A percentile compares a stretch with the other conserved stretches of the same genome.
These are phyloP conservation scores for Branchipolynoe longqiensis DNA, from an alignment of 2,888 invertebrate species.

Conservation along the genomic window DNA sequence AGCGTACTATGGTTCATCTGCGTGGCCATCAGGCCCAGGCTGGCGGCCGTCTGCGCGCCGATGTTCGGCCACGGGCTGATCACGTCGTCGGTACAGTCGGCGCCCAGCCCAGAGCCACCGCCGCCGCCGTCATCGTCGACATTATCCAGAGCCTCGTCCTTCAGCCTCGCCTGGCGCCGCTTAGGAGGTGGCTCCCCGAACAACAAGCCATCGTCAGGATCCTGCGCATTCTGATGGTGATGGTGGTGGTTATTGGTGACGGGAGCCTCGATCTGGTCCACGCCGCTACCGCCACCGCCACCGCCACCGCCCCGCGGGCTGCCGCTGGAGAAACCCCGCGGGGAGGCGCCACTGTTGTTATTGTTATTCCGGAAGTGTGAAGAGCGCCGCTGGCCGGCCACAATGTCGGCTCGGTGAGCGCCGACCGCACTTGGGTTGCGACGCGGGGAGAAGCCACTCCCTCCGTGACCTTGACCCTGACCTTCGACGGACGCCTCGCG, in stretches of 20 bases:
- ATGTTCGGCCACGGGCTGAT: constrained; percentile 14
- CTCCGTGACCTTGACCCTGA: not conserved
- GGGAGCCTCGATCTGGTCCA: not conserved
- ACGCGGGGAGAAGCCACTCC: not conserved
- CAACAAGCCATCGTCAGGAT: not conserved
- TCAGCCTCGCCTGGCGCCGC: not conserved
- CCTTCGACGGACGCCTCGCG: not conserved
- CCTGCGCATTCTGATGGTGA: not conserved
- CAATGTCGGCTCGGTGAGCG: not conserved
- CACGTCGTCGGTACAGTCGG: not conserved
- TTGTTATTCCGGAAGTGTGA: not conserved
- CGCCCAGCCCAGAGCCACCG: not conserved
- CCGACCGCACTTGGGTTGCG: not conserved
- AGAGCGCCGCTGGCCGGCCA: constrained; percentile 1
- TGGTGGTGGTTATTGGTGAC: not conserved
- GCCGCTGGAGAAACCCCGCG: not conserved
- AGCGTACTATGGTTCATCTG: not conserved
- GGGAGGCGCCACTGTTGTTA: not conserved
- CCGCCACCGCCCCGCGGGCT: not conserved
- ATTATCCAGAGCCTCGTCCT: not conserved
- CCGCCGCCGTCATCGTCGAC: too few relatives aligned
- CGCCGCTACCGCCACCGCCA: not conserved
- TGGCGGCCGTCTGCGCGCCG: not conserved
- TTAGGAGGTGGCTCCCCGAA: not conserved
- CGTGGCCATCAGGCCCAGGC: not conserved